Evolutionary conservation across 1,140 invertebrate species (phyloP), one percentile per base, ranked within the genome.

Genomic region (Phthorimaea operculella): DNA sequence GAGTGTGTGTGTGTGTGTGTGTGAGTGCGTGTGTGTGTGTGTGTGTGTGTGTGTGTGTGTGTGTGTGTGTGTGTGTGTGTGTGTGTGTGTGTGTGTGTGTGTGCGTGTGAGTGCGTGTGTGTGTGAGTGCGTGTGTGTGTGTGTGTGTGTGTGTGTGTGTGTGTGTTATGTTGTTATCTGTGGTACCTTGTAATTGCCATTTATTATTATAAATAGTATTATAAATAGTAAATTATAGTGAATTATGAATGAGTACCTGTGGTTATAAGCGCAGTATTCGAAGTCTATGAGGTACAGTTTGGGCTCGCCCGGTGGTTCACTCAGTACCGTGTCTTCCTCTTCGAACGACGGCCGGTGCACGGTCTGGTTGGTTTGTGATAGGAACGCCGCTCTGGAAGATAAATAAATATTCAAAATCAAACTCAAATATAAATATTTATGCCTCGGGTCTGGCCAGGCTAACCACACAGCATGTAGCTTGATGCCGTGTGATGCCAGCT

Each of bases 241-340:
- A n/a, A n/a, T n/a, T n/a, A n/a, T n/a, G n/a, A n/a, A n/a, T n/a
- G n/a, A n/a, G n/a, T 34, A 34, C 33, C 33, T 63, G 76, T 96
- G 95, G 77, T 97, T 97, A 81, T 97, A 97, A 0, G 94, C 93
- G 76, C 95, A 96, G 75, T 97, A 98, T 83, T 98, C 96, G 81
- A 95, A 98, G 77, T 98, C 96, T 72, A 96, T 96, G 18, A 96
- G 87, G 11, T 93, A 91, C 28, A 96, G 74, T 64, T 90, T 88
- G n/a, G 88, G 86, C 58, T 90, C 89, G 7, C 80, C 79, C 0
- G 82, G 81, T 7, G 76, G 72, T 2, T 72, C 65, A 16, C 77
- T 85, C 10, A 62, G 57, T 0, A 83, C 62, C 1, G 74, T 77
- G 57, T 86, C 83, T 0, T 66, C 70, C 6, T 84, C 81, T 5